Evolutionary conservation across 2,113 vertebrate genomes (phyloP).

Genomic region (Vulpes ferrilata): DNA sequence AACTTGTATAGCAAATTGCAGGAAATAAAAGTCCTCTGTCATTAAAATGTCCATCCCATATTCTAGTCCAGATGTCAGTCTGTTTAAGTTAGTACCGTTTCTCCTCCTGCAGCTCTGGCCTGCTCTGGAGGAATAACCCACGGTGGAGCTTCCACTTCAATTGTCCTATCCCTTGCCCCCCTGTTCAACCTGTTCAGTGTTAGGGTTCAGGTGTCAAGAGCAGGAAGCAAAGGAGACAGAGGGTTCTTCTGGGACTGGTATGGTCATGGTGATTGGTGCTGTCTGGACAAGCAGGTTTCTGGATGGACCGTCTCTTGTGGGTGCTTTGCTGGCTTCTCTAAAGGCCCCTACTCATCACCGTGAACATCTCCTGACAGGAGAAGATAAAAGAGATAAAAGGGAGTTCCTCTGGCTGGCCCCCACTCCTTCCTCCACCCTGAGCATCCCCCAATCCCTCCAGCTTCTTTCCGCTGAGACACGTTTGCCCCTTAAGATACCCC

Average conservation of each 20-base stretch:
- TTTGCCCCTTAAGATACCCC: neutral
- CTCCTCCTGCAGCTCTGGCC: neutral
- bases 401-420: neutral
- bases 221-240: neutral
- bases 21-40: neutral
- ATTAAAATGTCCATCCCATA: neutral
- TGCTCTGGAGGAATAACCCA: neutral
- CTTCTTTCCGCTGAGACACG: neutral
- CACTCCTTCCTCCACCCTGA: neutral
- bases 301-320: neutral
- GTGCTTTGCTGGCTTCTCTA: neutral
- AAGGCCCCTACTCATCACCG: neutral
- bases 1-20: constrained; percentile 8
- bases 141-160: neutral
- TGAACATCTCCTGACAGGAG: neutral
- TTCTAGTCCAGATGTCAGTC: neutral
- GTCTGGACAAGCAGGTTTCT: neutral
- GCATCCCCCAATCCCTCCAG: neutral
- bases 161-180: neutral
- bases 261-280: rapidly evolving
- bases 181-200: neutral
- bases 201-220: neutral
- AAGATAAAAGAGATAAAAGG: neutral
- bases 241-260: neutral
- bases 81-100: neutral